Conservation (phyloP, 92 coral and sea anemone genomes). For the Umimayanthus chanpuru region DNA sequence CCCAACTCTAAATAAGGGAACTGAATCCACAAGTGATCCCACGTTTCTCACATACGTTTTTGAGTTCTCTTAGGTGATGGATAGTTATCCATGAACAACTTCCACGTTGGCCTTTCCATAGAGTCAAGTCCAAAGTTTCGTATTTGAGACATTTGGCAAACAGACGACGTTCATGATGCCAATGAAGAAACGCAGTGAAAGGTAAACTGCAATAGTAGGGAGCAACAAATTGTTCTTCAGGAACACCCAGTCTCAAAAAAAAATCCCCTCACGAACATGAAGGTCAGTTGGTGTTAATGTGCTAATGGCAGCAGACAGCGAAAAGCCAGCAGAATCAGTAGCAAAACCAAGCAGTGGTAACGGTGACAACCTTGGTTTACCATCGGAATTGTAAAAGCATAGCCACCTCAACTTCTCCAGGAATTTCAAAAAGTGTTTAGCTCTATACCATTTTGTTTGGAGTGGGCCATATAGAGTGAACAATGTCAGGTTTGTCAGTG, state of each 20-base stretch:
- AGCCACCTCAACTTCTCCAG: conserved; percentile 43
- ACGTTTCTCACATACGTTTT: no score
- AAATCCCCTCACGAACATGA: conserved; percentile 36
- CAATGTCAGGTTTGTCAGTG: no score
- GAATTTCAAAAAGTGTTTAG: conserved; percentile 41
- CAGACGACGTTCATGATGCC: conserved; percentile 47
- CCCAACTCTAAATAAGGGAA: no score
- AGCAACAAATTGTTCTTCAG: conserved; percentile 44
- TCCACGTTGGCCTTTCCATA: conserved; percentile 26
- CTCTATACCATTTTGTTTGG: no score
- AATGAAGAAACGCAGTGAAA: conserved; percentile 42
- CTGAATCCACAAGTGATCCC: no score
- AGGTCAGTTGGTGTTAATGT: conserved; percentile 49
- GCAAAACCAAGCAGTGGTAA: conserved; percentile 53
- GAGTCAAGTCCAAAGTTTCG: conserved; percentile 33
- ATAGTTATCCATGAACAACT: no score
- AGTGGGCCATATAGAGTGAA: no score
- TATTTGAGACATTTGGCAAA: conserved; percentile 50
- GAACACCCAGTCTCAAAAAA: conserved; percentile 39
- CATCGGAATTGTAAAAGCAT: conserved; percentile 41
- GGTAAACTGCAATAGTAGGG: conserved; percentile 43
- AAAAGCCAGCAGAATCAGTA: conserved; percentile 66
- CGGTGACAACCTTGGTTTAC: conserved; percentile 23
- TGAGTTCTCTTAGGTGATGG: no score
- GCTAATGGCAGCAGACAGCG: conserved; percentile 61